phyloP scores from a whole-genome alignment of 2,888 invertebrate genomes.

The Acleris cristana region DNA sequence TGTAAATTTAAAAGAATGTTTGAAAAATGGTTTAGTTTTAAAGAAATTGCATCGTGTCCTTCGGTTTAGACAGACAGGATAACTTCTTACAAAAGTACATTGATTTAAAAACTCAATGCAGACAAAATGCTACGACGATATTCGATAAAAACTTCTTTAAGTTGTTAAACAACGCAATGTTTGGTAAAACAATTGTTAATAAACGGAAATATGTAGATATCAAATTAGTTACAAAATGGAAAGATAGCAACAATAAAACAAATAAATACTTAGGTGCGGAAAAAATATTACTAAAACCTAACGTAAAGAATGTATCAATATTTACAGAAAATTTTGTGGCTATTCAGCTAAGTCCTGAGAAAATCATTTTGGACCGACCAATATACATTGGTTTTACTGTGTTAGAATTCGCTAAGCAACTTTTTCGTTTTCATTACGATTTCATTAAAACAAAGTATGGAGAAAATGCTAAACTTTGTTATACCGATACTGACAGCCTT shows the following conservation, averaged over 20 bases:
- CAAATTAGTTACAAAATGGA: too few relatives aligned
- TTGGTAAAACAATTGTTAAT: too few relatives aligned
- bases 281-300: too few relatives aligned
- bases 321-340: too few relatives aligned
- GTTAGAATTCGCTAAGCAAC: conserved; percentile 21
- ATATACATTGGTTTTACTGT: conserved; percentile 29
- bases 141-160: conserved; percentile 18
- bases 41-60: conserved; percentile 3
- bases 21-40: not conserved
- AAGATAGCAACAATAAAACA: too few relatives aligned
- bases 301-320: too few relatives aligned
- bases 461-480: conserved; percentile 23
- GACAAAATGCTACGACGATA: not conserved
- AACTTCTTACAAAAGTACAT: conserved; percentile 3
- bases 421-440: conserved; percentile 34
- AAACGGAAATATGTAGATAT: too few relatives aligned
- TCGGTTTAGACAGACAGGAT: not conserved
- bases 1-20: too few relatives aligned
- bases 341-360: too few relatives aligned
- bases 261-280: too few relatives aligned
- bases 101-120: conserved; percentile 8
- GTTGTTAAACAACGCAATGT: too few relatives aligned
- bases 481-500: conserved; percentile 38
- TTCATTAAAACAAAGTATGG: conserved; percentile 20
- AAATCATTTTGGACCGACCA: too few relatives aligned